Evolutionary conservation across 2,113 vertebrate species (phyloP), one percentile per base, ranked within the genome.

Genomic region (Lampris incognitus): DNA sequence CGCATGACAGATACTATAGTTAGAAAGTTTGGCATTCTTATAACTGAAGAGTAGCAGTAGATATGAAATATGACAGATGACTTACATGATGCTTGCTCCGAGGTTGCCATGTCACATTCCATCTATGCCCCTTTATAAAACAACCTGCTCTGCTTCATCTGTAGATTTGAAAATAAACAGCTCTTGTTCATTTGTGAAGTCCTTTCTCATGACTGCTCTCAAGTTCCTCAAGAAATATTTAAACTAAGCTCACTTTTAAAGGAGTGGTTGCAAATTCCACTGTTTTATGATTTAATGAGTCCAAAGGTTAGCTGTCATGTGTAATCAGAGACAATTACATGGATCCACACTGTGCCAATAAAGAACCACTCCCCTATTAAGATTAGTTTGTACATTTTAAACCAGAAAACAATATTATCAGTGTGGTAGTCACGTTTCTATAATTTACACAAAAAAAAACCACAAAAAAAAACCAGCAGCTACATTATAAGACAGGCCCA

Each of bases 251-350:
- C 51, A 6, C 42, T 55, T 49, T 6, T 63, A 9, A 52, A 72
- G 41, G 65, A 46, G 11, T 49, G 36, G 39, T 5, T 3, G 40
- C 5, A 56, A 55, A 69, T n/a, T 11, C 54, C 11, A 68, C 57
- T 62, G 55, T 63, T 72, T 86, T 74, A 79, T 72, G 72, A 24
- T 7, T 84, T 78, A 73, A 86, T 89, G 89, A 87, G 92, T 88
- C 89, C 87, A 66, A 92, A 92, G 92, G 88, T 91, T 57, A 51
- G 40, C 51, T 74, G 55, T 74, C 79, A 85, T 85, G 72, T 76
- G 61, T 82, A 78, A 88, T 73, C 74, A 58, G 60, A n/a, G 46
- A 8, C 10, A 54, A 3, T 49, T 24, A 6, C 59, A 44, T 10
- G 11, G 46, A 49, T 8, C 13, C 9, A 58, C 56, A 10, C 36